Base-by-base conservation (phyloP, 2,797 vertebrate species). In the Tinamus major region DNA sequence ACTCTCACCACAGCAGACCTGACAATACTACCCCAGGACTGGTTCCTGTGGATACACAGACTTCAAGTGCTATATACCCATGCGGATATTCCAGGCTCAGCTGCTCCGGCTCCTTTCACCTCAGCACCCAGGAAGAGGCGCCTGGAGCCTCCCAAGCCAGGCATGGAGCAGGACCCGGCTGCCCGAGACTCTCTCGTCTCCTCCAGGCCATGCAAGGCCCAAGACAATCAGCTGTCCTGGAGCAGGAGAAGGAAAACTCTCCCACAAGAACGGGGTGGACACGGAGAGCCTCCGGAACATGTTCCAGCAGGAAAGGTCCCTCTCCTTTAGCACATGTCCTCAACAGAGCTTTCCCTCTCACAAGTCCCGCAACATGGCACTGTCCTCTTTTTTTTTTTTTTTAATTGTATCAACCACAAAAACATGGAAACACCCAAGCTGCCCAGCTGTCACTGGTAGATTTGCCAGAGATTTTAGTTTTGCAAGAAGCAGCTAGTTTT, bases 81-180 rank as follows among this genome's bases (percentile, higher is more conserved):
- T 1, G 4, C 9, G 21, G 31, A 59, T 70, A 39, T 58, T 79
- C 19, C 68, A 74, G 23, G 19, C 31, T 51, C 6, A 18, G 13
- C 19, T 77, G 42, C n/a, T 74, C 19, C 44, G 63, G 12, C 13
- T 68, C 9, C 33, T 4, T 5, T 2, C 6, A 67, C 12, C 10
- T 24, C 5, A 59, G 3, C 9, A 24, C 8, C 27, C 23, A 78
- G 12, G 8, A 14, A 33, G 64, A 64, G 27, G 24, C 35, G 44
- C 0, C 4, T 4, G 4, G 31, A 46, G 17, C 19, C 9, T 49
- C 27, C 65, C 1, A 0, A 0, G 0, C 23, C 3, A 24, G 13
- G 9, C 0, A 1, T 15, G 70, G 41, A 56, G 4, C 16, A n/a
- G 19, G 7, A 10, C 35, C 8, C 8, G 17, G 3, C 20, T 69